Evolutionary conservation across 1,140 invertebrate species (phyloP).

Genomic region (Cydia strobilella): DNA sequence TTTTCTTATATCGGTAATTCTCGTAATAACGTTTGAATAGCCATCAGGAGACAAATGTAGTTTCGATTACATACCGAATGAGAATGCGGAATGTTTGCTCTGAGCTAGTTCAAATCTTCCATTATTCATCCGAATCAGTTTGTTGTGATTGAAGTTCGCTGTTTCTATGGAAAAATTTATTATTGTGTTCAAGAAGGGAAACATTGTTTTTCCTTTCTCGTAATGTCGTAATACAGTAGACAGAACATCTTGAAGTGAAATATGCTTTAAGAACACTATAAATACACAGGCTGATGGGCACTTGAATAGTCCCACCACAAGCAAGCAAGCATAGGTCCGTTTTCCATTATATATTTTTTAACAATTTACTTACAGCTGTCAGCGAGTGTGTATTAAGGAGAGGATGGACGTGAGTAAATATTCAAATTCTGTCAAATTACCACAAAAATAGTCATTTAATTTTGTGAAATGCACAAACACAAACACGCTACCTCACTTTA

Average conservation of each 20-base stretch:
- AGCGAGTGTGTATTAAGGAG: too few species aligned
- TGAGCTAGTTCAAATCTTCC: slow-evolving; percentile 18
- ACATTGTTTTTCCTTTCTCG: not conserved
- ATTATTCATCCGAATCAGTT: slow-evolving; percentile 9
- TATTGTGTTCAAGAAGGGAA: not conserved
- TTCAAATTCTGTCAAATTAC: too few species aligned
- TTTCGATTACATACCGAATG: slow-evolving; percentile 5
- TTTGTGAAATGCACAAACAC: too few species aligned
- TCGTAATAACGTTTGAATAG: not conserved
- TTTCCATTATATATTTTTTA: too few species aligned
- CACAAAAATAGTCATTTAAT: too few species aligned
- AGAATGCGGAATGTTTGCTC: slow-evolving; percentile 1
- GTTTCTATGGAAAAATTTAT: not conserved
- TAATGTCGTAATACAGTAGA: not conserved
- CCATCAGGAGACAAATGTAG: slow-evolving; percentile 6
- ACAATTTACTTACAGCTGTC: too few species aligned
- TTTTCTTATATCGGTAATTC: not conserved
- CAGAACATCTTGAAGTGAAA: not conserved
- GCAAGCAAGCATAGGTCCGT: too few species aligned
- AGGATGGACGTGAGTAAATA: too few species aligned
- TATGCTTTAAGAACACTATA: not conserved
- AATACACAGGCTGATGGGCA: too few species aligned
- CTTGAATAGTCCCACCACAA: too few species aligned
- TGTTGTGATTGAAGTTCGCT: not conserved
- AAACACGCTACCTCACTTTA: too few species aligned